Base-by-base conservation (phyloP, 2,888 invertebrate species). In the Drosophila kokeensis region DNA sequence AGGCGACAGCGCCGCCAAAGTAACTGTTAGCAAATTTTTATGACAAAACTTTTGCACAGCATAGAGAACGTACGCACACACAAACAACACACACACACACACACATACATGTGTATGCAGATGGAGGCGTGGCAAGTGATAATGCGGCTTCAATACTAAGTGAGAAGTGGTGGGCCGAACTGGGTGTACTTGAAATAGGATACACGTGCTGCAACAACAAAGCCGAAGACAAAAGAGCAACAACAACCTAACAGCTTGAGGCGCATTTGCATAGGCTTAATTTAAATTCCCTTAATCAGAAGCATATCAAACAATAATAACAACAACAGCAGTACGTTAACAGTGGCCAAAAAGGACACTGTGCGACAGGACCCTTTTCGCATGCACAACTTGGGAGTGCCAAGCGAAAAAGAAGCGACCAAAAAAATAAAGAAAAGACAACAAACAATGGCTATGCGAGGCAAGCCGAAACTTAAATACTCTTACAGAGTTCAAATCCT, bases 241-340 rank as follows among this genome's bases (percentile, higher is more conserved):
- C 32, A 69, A 38, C 60, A 55, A 45, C 60, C 72, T 73, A 87
- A 82, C 76, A 73, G 89, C 90, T 82, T 57, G 73, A 53, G 76
- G 87, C 84, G 82, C 77, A 90, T 87, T 90, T 87, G 90, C 90
- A 87, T 90, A 87, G 84, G 90, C 87, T 82, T 87, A 83, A 87
- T 87, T 90, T 89, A 87, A 87, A 87, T 90, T 90, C 87, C 74
- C 87, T 82, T 90, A 82, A 84, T 86, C 84, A 88, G 86, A 71
- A 76, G 79, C 71, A 76, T 73, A 81, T 78, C 79, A 77, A 75
- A 74, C 74, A 82, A 81, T 40, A 79, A 66, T 58, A 76, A 58
- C 45, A 65, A 61, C 45, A 69, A 52, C 49, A 64, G 50, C 49
- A 64, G 50, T 36, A 42, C 60, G 54, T 48, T n/a, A 50, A 45